Evolutionary conservation across 1,140 invertebrate species (phyloP), one percentile per base, ranked within the genome.

Genomic region (Aphelenchoides fujianensis): DNA sequence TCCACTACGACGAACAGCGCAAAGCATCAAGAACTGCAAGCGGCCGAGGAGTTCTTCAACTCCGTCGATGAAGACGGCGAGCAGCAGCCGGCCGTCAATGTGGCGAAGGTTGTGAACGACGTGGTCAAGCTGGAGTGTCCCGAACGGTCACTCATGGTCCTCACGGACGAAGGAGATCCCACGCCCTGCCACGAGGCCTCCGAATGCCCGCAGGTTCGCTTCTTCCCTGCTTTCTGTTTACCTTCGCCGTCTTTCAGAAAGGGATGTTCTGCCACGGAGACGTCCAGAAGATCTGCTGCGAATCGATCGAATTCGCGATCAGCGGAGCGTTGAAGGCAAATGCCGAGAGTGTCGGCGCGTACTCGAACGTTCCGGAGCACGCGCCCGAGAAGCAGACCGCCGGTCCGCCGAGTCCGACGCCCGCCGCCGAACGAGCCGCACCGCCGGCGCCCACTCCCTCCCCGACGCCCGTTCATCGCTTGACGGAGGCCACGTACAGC

Each of bases 161-260:
- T 74, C 16, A 36, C 23, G 35, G 73, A 77, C 32, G 67, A 73
- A 19, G 74, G 73, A 3, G 37, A 76, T 64, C 68, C 73, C 30
- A 31, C 64, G 7, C 16, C 16, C 9, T 74, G 73, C 54, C 32
- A 28, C 41, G n/a, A 16, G 12, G 41, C 27, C 31, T 35, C 31
- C 16, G 31, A 61, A 32, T 74, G 73, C 41, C 75, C 74, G 34
- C 52, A 59, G 23, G 73, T 74, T 48, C 23, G 70, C 61, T 12
- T 0, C 2, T 37, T 23, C 1, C 7, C 7, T 19, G 59, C 7
- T 66, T 69, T 28, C 7, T 62, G 1, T 19, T 27, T 57, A 57
- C 2, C n/a, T 19, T 31, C 32, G 28, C 16, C 1, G 1, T 35
- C 16, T 68, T 72, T 62, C 7, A 73, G 71, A 71, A 36, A 12